Evolutionary conservation across 2,113 vertebrate genomes (phyloP), one percentile per base, ranked within the genome.

Genomic region (Lepisosteus osseus): DNA sequence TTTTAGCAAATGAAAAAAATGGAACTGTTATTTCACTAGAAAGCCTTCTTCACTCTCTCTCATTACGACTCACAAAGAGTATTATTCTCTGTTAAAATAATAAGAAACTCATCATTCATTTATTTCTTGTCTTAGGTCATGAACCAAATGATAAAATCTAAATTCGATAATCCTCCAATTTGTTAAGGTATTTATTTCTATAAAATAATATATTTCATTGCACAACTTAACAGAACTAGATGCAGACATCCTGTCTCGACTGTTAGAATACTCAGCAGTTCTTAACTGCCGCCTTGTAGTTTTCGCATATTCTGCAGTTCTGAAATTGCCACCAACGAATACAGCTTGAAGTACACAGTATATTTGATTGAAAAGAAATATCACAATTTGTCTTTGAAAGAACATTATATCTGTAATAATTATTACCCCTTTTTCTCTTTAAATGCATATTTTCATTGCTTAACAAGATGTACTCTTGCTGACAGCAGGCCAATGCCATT

Each of bases 381-480:
- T 85, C 81, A 84, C 75, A 77, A 68, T 78, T 82, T 65, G 80
- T 79, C 79, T 40, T 11, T 78, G 76, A 64, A 69, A 74, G 67
- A 75, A 72, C 71, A 76, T 59, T 59, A 72, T 68, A 69, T 67
- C 6, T 68, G 6, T 62, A 54, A 47, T 70, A 56, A 66, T 63
- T 70, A 14, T 12, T 79, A 72, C 70, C 73, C 62, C 65, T 67
- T 72, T 67, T 65, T 64, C 40, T 4, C 71, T 57, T 64, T 61
- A 79, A 78, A 29, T 67, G 57, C 64, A 41, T 45, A 78, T 76
- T 77, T 29, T 78, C 76, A 73, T 81, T 82, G 64, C 74, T 75
- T 82, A 85, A 82, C 70, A 76, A 83, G 78, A 75, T 83, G 69
- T 76, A 83, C 78, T 78, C 81, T 79, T 79, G 84, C 80, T 83